A percentile compares a stretch with the other conserved stretches of the same genome.
Evolutionary conservation across 2,888 invertebrate genomes (phyloP).

Genomic region (Cheilosia scutellata): DNA sequence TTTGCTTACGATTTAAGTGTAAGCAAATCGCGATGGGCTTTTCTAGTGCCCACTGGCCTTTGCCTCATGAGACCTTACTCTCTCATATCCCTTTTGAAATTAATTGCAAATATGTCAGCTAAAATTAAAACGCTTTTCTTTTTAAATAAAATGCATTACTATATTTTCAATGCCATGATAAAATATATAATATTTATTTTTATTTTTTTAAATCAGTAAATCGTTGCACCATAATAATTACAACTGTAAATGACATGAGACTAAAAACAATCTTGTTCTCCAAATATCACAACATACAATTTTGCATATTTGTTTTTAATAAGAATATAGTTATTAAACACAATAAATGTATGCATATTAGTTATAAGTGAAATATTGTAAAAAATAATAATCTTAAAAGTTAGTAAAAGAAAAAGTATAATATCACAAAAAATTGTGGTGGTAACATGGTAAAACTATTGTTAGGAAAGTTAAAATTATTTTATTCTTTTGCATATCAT

Average conservation of each 20-base stretch:
- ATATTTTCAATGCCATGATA: constrained; percentile 39
- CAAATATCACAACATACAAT: constrained; percentile 53
- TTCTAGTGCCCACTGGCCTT: too few species aligned
- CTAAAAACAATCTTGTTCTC: constrained; percentile 29
- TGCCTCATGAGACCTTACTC: too few species aligned
- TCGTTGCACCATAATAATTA: constrained; percentile 8
- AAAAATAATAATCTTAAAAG: constrained; percentile 13
- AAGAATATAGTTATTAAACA: too few species aligned
- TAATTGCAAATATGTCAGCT: background rate
- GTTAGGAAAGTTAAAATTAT: constrained; percentile 11
- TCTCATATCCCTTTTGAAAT: too few species aligned
- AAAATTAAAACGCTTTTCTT: background rate
- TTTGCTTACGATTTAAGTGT: too few species aligned
- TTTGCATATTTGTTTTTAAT: background rate
- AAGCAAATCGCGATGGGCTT: too few species aligned
- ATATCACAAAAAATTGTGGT: constrained; percentile 73
- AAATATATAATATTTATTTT: constrained; percentile 30
- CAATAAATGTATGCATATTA: too few species aligned
- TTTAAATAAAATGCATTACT: constrained; percentile 42
- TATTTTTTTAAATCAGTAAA: constrained; percentile 23
- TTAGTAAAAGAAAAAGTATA: constrained; percentile 35
- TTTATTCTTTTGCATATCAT: background rate
- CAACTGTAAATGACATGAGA: constrained; percentile 23
- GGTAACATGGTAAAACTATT: constrained; percentile 52
- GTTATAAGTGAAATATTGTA: background rate